Percentiles rank a stretch among this genome's conserved stretches.
Conservation (phyloP, 2,888 invertebrate genomes). For the Andrena bicolor region DNA sequence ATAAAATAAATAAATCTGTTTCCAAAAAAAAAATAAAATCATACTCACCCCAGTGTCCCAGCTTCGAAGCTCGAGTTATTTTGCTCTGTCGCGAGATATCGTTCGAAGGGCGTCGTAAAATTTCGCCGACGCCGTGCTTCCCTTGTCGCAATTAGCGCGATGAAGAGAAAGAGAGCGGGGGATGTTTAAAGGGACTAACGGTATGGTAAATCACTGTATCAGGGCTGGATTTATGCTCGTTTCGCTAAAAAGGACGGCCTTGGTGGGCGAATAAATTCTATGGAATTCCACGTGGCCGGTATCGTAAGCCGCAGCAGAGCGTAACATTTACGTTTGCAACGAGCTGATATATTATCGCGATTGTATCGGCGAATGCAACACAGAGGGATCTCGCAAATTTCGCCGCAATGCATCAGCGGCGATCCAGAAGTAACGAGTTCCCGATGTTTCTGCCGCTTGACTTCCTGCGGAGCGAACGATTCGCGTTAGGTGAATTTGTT, state of each 20-base stretch:
- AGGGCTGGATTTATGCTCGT: constrained; percentile 33
- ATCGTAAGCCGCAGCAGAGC: constrained; percentile 52
- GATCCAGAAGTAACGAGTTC: constrained; percentile 22
- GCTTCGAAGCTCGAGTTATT: too few relatives aligned
- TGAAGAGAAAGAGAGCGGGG: not conserved
- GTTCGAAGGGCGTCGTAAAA: constrained; percentile 33
- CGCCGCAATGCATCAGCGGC: constrained; percentile 34
- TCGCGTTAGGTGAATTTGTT: constrained; percentile 24
- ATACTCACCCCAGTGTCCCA: too few relatives aligned
- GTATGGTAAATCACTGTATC: constrained; percentile 45
- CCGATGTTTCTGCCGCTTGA: constrained; percentile 3
- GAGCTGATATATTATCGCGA: constrained; percentile 65
- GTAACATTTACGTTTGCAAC: constrained; percentile 59
- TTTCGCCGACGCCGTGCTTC: not conserved
- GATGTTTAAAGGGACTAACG: constrained; percentile 8
- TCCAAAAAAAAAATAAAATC: too few relatives aligned
- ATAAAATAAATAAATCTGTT: too few relatives aligned
- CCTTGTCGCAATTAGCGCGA: constrained; percentile 22
- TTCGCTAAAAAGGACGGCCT: constrained; percentile 33
- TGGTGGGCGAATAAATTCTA: constrained; percentile 56
- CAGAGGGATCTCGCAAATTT: constrained; percentile 39
- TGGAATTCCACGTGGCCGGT: constrained; percentile 53
- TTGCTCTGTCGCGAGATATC: constrained; percentile 1
- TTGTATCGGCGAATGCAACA: constrained; percentile 55
- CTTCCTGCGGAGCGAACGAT: not conserved